These are phyloP conservation scores for Timandra comae DNA, from an alignment of 2,888 invertebrate genomes.

Conservation along the genomic window DNA sequence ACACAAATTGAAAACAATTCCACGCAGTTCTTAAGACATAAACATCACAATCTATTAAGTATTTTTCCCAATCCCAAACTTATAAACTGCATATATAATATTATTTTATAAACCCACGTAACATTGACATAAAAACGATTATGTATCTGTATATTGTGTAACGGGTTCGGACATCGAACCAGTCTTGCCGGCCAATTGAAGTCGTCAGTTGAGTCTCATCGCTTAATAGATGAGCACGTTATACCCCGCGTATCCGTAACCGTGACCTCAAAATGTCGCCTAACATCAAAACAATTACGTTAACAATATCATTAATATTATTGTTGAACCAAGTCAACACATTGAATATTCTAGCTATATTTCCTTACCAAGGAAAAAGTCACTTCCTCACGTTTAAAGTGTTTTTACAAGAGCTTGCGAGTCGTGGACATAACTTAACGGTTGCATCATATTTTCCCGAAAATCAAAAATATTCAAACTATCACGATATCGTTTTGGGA, in stretches of 20 bases:
- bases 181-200: too few species aligned
- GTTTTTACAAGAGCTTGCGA: slow-evolving; percentile 76
- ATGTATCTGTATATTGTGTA: too few species aligned
- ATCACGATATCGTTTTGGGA: slow-evolving; percentile 69
- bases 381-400: slow-evolving; percentile 81
- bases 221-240: too few species aligned
- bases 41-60: too few species aligned
- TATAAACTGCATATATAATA: too few species aligned
- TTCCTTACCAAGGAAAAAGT: slow-evolving; percentile 81
- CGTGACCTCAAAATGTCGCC: slow-evolving; percentile 30
- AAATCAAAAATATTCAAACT: slow-evolving; percentile 64
- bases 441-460: slow-evolving; percentile 80
- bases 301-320: slow-evolving; percentile 26
- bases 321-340: slow-evolving; percentile 23
- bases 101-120: too few species aligned
- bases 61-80: too few species aligned
- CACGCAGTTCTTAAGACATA: too few species aligned
- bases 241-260: slow-evolving; percentile 5
- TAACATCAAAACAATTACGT: slow-evolving; percentile 16
- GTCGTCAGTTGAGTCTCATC: too few species aligned
- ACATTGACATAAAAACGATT: too few species aligned
- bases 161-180: too few species aligned
- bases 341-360: slow-evolving; percentile 78
- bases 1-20: too few species aligned
- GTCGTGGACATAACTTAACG: slow-evolving; percentile 80